Conservation (phyloP, 2,113 vertebrate species). For the Saguinus imperator region DNA sequence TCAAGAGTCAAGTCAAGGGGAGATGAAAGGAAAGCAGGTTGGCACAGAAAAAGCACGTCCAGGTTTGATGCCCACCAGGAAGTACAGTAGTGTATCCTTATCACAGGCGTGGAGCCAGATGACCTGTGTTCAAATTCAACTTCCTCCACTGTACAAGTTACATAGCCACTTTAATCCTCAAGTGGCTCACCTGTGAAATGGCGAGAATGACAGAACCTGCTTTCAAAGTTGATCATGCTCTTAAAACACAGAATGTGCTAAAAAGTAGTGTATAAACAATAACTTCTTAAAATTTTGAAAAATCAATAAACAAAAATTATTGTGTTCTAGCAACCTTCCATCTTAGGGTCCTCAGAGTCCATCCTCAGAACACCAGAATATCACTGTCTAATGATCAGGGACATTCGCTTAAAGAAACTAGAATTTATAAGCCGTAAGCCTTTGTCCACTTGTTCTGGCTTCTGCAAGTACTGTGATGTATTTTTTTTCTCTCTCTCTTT, state of each 20-base stretch:
- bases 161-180: background rate
- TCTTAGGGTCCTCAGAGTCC: background rate
- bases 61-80: too few relatives aligned
- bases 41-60: background rate
- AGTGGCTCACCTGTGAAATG: background rate
- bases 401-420: background rate
- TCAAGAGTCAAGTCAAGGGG: background rate
- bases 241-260: background rate
- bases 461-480: background rate
- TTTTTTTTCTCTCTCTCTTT: background rate
- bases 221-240: background rate
- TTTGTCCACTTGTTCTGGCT: background rate
- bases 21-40: background rate
- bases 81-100: background rate
- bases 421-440: background rate
- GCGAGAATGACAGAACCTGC: background rate
- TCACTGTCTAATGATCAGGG: background rate
- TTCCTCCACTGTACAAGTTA: background rate
- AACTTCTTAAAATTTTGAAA: background rate
- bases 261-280: background rate
- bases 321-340: background rate
- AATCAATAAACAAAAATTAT: background rate
- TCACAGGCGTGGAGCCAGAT: background rate
- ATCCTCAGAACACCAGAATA: background rate
- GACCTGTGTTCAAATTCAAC: background rate